Evolutionary conservation across 1,140 invertebrate species (phyloP), one percentile per base, ranked within the genome.

Genomic region (Dolichoris vasculosae): DNA sequence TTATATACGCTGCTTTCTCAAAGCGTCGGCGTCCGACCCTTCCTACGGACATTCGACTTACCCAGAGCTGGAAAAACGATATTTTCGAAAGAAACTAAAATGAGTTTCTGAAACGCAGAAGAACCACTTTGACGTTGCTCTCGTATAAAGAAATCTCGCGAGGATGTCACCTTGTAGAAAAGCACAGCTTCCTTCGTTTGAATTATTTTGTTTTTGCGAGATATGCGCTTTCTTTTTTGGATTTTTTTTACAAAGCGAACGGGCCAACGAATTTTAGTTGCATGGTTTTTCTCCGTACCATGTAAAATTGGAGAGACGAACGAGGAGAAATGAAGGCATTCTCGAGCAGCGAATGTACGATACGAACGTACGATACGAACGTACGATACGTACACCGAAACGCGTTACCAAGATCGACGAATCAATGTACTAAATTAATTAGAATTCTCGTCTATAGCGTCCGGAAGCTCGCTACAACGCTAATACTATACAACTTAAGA

Each of bases 401-500:
- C 4, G 2, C 6, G 15, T 15, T 59, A 0, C 2, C 73, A 40
- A 7, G 48, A 38, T 7, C 23, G 43, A 67, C 2, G 23, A 46
- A 69, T 67, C 79, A 51, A 51, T 79, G 4, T 6, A 40, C 46
- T 67, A 67, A 81, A 69, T 64, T 81, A 46, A 81, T 81, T 81
- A 81, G 77, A 64, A 80, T 80, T 26, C 30, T 55, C 20, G 17
- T 64, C 2, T 26, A 32, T 13, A 69, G 32, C 23, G n/a, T 20
- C 26, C 59, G 79, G 59, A 81, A 81, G 63, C 63, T 23, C 32
- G 46, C 59, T 38, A 32, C 59, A 23, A 2, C 15, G 23, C 73
- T 76, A 46, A 51, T n/a, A 51, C 46, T 46, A n/a, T n/a, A 26
- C 30, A 69, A 64, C 20, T 76, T 76, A 6, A 46, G 46, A 73